A percentile compares a stretch with the other conserved stretches of the same genome.
Evolutionary conservation across 64 coral and sea anemone species (phyloP).

Genomic region (Stichodactyla helianthus): DNA sequence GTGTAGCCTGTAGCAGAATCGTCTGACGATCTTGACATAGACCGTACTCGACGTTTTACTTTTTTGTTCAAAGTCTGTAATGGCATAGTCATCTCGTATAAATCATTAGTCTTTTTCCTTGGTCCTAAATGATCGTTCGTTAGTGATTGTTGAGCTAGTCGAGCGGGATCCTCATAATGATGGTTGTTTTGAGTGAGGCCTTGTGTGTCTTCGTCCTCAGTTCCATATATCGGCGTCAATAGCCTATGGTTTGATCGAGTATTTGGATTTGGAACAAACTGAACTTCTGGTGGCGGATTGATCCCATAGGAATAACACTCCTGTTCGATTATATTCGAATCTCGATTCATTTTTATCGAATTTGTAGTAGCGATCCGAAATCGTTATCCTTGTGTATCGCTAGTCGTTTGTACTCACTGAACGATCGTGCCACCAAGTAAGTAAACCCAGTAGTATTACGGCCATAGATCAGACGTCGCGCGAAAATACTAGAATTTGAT

Average conservation of each 20-base stretch:
- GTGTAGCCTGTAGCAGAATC: neutral
- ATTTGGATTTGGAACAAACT: constrained; percentile 23
- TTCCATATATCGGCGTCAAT: neutral
- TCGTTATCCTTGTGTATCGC: neutral
- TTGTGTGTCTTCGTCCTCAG: neutral
- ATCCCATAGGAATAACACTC: constrained; percentile 2
- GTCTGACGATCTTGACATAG: neutral
- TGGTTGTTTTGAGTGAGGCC: neutral
- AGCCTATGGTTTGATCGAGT: constrained; percentile 7
- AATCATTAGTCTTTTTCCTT: constrained; percentile 6
- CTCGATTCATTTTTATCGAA: neutral
- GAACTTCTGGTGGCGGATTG: neutral
- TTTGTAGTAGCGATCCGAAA: neutral
- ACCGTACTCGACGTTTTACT: neutral
- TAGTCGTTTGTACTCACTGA: neutral
- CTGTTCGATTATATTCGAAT: constrained; percentile 2
- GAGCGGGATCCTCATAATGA: constrained; percentile 24
- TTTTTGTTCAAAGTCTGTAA: neutral
- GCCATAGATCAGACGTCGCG: neutral
- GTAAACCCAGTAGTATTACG: neutral
- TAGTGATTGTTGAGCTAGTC: neutral
- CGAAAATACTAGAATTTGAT: neutral
- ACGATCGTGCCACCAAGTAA: neutral
- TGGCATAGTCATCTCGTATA: constrained; percentile 3
- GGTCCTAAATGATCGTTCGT: neutral